A percentile compares a stretch with the other conserved stretches of the same genome.
Conservation (phyloP, 2,797 vertebrate genomes). For the Sebastes aleutianus region DNA sequence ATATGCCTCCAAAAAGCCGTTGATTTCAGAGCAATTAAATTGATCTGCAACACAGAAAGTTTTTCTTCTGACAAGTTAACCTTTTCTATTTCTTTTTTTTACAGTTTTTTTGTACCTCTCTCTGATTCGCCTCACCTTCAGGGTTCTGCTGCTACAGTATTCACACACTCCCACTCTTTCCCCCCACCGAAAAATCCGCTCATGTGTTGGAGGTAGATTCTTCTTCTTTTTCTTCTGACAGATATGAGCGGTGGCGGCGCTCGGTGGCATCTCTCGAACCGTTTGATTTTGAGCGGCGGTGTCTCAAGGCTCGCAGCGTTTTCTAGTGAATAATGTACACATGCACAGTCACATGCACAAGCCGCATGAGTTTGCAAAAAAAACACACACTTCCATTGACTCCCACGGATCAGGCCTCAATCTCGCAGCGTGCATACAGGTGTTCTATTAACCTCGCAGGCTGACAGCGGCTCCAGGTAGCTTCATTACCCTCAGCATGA, state of each 20-base stretch:
- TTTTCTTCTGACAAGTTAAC: constrained; percentile 39
- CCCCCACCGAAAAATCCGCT: background rate
- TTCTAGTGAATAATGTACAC: constrained; percentile 49
- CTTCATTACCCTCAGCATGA: constrained; percentile 63
- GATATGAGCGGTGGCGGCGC: constrained; percentile 45
- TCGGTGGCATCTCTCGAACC: constrained; percentile 39
- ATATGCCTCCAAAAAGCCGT: constrained; percentile 31
- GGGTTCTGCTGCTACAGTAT: constrained; percentile 16
- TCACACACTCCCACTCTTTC: constrained; percentile 3
- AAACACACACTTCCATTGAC: constrained; percentile 6
- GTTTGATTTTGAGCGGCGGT: constrained; percentile 41
- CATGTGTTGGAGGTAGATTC: constrained; percentile 16
- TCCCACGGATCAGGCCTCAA: background rate
- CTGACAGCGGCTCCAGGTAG: constrained; percentile 49
- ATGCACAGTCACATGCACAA: constrained; percentile 18
- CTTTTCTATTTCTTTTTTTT: constrained; percentile 8
- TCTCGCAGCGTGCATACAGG: constrained; percentile 44
- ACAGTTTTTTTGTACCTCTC: background rate
- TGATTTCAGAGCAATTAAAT: constrained; percentile 37
- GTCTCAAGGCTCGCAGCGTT: constrained; percentile 37
- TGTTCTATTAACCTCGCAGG: constrained; percentile 73
- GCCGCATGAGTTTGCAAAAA: constrained; percentile 21
- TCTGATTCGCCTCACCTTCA: constrained; percentile 48
- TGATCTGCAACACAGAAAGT: constrained; percentile 16
- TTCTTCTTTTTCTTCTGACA: constrained; percentile 53